phyloP scores from a whole-genome alignment of 2,113 vertebrate genomes.

The Chionodraco myersi region DNA sequence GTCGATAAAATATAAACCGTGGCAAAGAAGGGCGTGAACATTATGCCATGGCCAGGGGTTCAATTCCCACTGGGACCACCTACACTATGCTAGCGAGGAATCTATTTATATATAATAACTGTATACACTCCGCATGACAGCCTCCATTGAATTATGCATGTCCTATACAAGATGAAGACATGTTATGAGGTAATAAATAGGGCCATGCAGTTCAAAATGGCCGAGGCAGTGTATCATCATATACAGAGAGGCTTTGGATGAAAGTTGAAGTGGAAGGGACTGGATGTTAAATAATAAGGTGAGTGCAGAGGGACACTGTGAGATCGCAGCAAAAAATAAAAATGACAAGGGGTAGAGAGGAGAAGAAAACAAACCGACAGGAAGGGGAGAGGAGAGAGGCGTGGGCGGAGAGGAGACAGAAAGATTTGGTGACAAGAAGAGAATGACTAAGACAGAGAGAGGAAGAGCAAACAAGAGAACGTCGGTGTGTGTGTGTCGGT shows the following conservation, averaged over 20 bases:
- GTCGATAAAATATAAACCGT: slow-evolving; percentile 47
- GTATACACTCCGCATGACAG: slow-evolving; percentile 17
- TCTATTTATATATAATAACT: slow-evolving; percentile 27
- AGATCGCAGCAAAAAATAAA: not conserved
- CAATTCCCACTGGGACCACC: slow-evolving; percentile 10
- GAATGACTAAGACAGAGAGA: slow-evolving; percentile 60
- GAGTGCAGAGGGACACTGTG: not conserved
- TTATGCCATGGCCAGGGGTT: slow-evolving; percentile 10
- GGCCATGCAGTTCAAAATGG: slow-evolving; percentile 24
- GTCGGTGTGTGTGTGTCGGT: slow-evolving; percentile 3
- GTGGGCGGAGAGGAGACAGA: slow-evolving; percentile 57
- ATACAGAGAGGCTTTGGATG: slow-evolving; percentile 16
- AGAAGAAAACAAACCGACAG: slow-evolving; percentile 54
- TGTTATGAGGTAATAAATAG: slow-evolving; percentile 31
- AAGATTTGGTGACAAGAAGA: slow-evolving; percentile 68
- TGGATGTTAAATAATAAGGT: not conserved
- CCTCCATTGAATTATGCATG: slow-evolving; percentile 15
- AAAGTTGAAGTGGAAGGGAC: slow-evolving; percentile 25
- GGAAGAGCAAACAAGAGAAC: slow-evolving; percentile 39
- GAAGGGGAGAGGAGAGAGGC: slow-evolving; percentile 23
- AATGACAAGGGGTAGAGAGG: slow-evolving; percentile 13
- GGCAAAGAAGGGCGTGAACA: not conserved
- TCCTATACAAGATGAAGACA: not conserved
- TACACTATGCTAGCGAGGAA: not conserved
- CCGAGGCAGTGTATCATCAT: slow-evolving; percentile 11